Percentiles rank a stretch among this genome's conserved stretches.
Conservation (phyloP, 37 sponge, comb jelly and placozoan genomes). For the Aphrocallistes beatrix region DNA sequence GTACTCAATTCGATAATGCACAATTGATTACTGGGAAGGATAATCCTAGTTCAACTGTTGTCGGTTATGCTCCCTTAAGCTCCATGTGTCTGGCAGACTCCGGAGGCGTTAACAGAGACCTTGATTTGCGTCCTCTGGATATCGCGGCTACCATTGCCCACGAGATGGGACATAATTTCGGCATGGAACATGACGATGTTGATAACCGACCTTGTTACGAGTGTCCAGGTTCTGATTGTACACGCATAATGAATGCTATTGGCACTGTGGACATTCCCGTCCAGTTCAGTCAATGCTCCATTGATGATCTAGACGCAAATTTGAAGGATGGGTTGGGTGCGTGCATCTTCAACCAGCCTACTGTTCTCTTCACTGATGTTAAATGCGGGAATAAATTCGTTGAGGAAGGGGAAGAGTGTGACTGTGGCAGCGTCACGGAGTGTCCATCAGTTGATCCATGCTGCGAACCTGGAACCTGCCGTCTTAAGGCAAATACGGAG, state of each 20-base stretch:
- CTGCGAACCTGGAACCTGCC: not conserved
- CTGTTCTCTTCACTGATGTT: not conserved
- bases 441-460: not conserved
- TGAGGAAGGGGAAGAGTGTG: not conserved
- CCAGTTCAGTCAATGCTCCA: not conserved
- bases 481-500: not conserved
- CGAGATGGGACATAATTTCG: constrained; percentile 8
- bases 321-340: not conserved
- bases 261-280: not conserved
- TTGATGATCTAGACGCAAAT: not conserved
- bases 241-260: not conserved
- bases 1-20: not conserved
- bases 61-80: not conserved
- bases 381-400: not conserved
- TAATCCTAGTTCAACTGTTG: not conserved
- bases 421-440: not conserved
- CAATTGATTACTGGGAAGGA: not conserved
- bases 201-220: not conserved
- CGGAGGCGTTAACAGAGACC: not conserved
- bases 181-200: not conserved
- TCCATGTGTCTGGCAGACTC: not conserved
- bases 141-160: not conserved
- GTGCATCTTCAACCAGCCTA: not conserved
- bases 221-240: not conserved
- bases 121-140: not conserved